These are phyloP conservation scores for Lepidotrigona ventralis DNA, from an alignment of 1,140 invertebrate species.

Conservation along the genomic window DNA sequence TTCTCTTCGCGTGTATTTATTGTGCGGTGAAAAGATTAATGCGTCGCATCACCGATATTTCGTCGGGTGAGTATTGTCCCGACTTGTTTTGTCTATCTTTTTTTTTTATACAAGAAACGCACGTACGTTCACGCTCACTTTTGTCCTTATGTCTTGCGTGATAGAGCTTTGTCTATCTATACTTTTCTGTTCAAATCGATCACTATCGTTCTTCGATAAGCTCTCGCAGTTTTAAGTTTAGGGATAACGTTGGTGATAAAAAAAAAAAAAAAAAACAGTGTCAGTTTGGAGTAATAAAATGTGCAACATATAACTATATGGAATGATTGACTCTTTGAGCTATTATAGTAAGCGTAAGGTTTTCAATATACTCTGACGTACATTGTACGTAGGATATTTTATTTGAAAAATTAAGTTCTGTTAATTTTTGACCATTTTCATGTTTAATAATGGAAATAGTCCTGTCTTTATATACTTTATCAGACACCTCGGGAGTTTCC, in stretches of 20 bases:
- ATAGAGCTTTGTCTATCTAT: background rate
- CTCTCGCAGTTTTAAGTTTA: background rate
- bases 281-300: background rate
- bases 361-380: no score
- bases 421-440: no score
- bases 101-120: background rate
- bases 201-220: background rate
- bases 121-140: background rate
- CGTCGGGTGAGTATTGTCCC: background rate
- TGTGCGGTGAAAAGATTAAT: slow-evolving; percentile 30
- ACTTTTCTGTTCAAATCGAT: background rate
- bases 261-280: background rate
- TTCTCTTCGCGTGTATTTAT: slow-evolving; percentile 35
- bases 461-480: no score
- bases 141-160: background rate
- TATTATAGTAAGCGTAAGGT: no score
- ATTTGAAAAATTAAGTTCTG: no score
- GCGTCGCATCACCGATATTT: slow-evolving; percentile 11
- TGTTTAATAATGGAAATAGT: no score
- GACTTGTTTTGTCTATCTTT: no score
- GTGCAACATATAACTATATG: background rate
- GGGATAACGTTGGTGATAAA: background rate
- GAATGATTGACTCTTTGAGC: no score
- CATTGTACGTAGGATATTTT: no score
- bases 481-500: no score